Percentiles rank a stretch among this genome's conserved stretches.
These are phyloP conservation scores for Ecdyonurus torrentis DNA, from an alignment of 2,888 invertebrate species.

Conservation along the genomic window DNA sequence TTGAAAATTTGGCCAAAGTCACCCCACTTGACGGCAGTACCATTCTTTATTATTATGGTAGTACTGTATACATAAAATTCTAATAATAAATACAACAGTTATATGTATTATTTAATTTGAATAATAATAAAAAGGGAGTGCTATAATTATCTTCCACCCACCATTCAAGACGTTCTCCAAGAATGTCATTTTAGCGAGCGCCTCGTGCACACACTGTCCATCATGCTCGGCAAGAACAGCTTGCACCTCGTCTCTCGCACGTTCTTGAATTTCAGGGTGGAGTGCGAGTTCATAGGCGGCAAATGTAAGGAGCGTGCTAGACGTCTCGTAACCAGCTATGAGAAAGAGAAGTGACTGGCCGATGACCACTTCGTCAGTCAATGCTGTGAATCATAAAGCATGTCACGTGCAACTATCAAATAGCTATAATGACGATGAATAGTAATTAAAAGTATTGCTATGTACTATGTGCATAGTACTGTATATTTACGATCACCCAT, in stretches of 20 bases:
- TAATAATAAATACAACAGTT: too few relatives aligned
- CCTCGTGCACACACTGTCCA: slow-evolving; percentile 19
- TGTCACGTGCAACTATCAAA: too few relatives aligned
- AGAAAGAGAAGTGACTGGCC: slow-evolving; percentile 41
- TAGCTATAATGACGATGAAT: too few relatives aligned
- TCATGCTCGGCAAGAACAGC: slow-evolving; percentile 26
- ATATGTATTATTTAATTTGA: background rate
- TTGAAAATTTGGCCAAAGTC: background rate
- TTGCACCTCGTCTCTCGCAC: slow-evolving; percentile 28
- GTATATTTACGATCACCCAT: too few relatives aligned
- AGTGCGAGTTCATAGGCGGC: slow-evolving; percentile 35
- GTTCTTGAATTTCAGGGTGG: slow-evolving; percentile 30
- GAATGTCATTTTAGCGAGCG: slow-evolving; percentile 21
- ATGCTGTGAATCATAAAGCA: slow-evolving; percentile 28
- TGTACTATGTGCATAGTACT: too few relatives aligned
- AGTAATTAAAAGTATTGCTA: too few relatives aligned
- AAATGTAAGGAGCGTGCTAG: slow-evolving; percentile 37
- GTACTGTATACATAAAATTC: too few relatives aligned
- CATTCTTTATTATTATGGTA: background rate
- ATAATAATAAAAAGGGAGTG: background rate
- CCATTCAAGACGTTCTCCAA: slow-evolving; percentile 21
- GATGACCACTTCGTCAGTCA: slow-evolving; percentile 35
- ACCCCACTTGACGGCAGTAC: background rate
- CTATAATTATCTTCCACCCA: too few relatives aligned
- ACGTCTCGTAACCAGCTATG: slow-evolving; percentile 42